Percentiles rank a stretch among this genome's conserved stretches.
Conservation (phyloP, 1,140 invertebrate genomes). For the Bombus huntii region DNA sequence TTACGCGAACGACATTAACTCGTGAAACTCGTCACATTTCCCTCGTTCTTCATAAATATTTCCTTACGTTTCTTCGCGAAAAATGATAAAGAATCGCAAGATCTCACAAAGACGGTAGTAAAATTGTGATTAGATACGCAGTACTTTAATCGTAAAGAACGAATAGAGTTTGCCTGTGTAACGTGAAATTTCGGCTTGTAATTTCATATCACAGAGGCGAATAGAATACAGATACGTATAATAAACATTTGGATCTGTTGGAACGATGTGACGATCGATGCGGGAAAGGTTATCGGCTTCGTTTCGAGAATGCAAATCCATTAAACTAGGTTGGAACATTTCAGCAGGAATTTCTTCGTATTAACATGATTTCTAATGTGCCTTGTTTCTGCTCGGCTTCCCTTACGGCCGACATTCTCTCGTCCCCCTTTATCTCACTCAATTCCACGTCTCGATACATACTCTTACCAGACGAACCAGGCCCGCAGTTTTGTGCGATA, state of each 20-base stretch:
- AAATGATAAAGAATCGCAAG: not conserved
- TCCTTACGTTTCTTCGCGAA: not conserved
- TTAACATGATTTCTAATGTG: slow-evolving; percentile 70
- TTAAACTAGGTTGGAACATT: slow-evolving; percentile 37
- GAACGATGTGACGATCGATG: not conserved
- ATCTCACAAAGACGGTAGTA: not conserved
- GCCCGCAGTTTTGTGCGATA: slow-evolving; percentile 73
- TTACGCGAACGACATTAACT: too few species aligned
- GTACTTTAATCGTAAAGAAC: not conserved
- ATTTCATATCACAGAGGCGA: too few species aligned
- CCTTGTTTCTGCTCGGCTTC: slow-evolving; percentile 60
- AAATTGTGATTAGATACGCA: too few species aligned
- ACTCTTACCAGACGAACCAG: slow-evolving; percentile 69
- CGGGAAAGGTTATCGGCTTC: not conserved
- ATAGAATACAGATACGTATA: not conserved
- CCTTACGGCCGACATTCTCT: slow-evolving; percentile 44
- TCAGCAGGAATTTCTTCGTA: slow-evolving; percentile 68
- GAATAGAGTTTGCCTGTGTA: not conserved
- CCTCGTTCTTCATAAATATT: too few species aligned
- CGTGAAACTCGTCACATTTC: too few species aligned
- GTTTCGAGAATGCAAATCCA: slow-evolving; percentile 13
- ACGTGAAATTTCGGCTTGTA: not conserved
- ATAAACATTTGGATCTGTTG: not conserved
- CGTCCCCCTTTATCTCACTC: slow-evolving; percentile 55
- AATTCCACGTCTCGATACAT: slow-evolving; percentile 65